Evolutionary conservation across 1,140 invertebrate species (phyloP).

Genomic region (Leptopilina boulardi): DNA sequence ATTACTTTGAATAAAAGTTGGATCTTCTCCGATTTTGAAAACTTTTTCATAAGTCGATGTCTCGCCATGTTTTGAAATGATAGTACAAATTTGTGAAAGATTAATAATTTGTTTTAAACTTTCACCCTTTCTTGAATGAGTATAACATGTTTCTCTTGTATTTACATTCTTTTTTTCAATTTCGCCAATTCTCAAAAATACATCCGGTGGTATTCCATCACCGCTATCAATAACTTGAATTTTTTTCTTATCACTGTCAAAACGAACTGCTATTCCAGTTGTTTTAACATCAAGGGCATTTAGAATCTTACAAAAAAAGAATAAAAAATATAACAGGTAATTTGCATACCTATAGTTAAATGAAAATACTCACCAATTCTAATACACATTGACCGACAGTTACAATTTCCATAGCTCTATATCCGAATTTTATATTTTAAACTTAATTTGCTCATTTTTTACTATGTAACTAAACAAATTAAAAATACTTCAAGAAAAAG

Average conservation of each 20-base stretch:
- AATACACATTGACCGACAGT: conserved; percentile 53
- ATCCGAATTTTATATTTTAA: not conserved
- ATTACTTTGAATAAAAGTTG: conserved; percentile 48
- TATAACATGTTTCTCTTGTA: not conserved
- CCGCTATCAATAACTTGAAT: conserved; percentile 70
- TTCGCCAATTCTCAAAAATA: conserved; percentile 53
- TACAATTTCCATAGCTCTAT: conserved; percentile 5
- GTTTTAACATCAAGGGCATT: conserved; percentile 61
- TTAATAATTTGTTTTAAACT: conserved; percentile 51
- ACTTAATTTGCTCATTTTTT: not conserved
- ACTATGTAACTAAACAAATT: too few relatives aligned
- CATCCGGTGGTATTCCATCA: conserved; percentile 54
- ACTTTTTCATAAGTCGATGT: conserved; percentile 61
- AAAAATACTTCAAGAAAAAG: too few relatives aligned
- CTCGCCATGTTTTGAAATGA: conserved; percentile 54
- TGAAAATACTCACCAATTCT: conserved; percentile 56
- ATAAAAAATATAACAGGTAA: not conserved
- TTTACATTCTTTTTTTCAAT: not conserved
- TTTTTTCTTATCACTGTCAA: conserved; percentile 48
- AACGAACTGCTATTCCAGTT: conserved; percentile 61
- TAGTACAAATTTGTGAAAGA: conserved; percentile 47
- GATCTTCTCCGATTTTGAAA: conserved; percentile 37
- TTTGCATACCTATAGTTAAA: not conserved
- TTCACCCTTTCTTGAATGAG: not conserved
- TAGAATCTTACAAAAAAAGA: conserved; percentile 47